A percentile compares a stretch with the other conserved stretches of the same genome.
phyloP scores from a whole-genome alignment of 1,140 invertebrate species.

The Olivierus martensii region DNA sequence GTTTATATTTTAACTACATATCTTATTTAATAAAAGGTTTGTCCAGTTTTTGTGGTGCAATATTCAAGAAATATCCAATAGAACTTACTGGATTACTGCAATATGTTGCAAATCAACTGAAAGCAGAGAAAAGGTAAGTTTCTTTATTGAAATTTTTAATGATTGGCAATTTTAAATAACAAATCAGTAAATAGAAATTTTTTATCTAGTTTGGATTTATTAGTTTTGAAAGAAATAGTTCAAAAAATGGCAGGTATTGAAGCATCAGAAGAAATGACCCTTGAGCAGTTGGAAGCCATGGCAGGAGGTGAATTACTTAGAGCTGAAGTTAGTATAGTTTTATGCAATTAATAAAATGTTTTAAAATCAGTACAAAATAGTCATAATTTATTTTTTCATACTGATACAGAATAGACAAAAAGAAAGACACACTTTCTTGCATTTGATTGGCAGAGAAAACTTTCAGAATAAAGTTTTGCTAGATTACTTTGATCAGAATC shows the following conservation, averaged over 20 bases:
- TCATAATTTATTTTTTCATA: too few relatives aligned
- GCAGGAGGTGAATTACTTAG: constrained; percentile 87
- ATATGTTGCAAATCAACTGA: constrained; percentile 94
- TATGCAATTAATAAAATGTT: too few relatives aligned
- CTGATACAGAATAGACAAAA: too few relatives aligned
- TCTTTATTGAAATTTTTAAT: constrained; percentile 43
- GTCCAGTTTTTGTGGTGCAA: constrained; percentile 83
- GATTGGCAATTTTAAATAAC: too few relatives aligned
- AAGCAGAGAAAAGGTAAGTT: constrained; percentile 62
- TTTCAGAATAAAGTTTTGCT: too few relatives aligned
- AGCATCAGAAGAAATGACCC: constrained; percentile 88
- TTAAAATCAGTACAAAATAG: too few relatives aligned
- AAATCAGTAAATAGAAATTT: too few relatives aligned
- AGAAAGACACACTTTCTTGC: too few relatives aligned
- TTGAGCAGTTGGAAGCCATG: constrained; percentile 91
- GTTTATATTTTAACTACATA: too few relatives aligned
- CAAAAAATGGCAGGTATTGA: constrained; percentile 99
- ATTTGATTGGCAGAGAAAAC: too few relatives aligned
- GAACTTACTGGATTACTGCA: constrained; percentile 89
- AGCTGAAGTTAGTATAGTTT: constrained; percentile 44
- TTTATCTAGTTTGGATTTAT: constrained; percentile 57
- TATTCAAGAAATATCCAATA: constrained; percentile 95
- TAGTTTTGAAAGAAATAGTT: constrained; percentile 94
- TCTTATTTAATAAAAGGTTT: constrained; percentile 41
- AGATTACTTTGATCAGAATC: too few relatives aligned